Conservation (phyloP, 2,888 invertebrate genomes). For the Choristoneura rosaceana region DNA sequence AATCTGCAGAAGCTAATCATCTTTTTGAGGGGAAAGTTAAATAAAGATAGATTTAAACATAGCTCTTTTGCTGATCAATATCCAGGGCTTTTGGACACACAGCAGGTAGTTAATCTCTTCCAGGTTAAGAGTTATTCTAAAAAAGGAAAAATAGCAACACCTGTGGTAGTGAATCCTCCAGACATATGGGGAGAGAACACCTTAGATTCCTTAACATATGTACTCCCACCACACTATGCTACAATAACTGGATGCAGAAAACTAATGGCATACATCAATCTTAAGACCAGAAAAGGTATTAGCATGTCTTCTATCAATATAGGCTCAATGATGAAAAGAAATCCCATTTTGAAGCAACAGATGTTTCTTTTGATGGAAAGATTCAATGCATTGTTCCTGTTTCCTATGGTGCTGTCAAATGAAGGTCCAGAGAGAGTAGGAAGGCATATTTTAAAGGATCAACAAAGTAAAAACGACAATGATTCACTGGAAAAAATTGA, state of each 20-base stretch:
- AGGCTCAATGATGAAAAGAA: constrained; percentile 53
- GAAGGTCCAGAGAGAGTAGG: constrained; percentile 46
- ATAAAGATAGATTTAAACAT: constrained; percentile 52
- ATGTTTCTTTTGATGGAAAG: constrained; percentile 59
- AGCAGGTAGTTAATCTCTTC: constrained; percentile 48
- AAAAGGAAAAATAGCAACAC: constrained; percentile 49
- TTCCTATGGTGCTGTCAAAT: constrained; percentile 72
- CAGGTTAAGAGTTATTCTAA: constrained; percentile 69
- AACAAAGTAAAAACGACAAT: background rate
- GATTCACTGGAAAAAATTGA: background rate
- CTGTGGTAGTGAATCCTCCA: constrained; percentile 49
- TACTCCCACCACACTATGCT: constrained; percentile 69
- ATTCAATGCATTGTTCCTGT: constrained; percentile 65
- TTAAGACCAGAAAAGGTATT: constrained; percentile 42
- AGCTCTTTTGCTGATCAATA: constrained; percentile 54
- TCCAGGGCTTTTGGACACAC: constrained; percentile 52
- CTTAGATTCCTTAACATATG: constrained; percentile 52
- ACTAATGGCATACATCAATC: constrained; percentile 57
- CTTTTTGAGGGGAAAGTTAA: constrained; percentile 61
- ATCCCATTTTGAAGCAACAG: constrained; percentile 56
- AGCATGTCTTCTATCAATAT: constrained; percentile 46
- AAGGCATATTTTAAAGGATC: background rate
- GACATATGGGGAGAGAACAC: constrained; percentile 65
- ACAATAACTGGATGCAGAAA: constrained; percentile 69
- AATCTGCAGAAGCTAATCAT: constrained; percentile 64